A percentile compares a stretch with the other conserved stretches of the same genome.
phyloP scores from a whole-genome alignment of 2,888 invertebrate genomes.

The Diaphora mendica region DNA sequence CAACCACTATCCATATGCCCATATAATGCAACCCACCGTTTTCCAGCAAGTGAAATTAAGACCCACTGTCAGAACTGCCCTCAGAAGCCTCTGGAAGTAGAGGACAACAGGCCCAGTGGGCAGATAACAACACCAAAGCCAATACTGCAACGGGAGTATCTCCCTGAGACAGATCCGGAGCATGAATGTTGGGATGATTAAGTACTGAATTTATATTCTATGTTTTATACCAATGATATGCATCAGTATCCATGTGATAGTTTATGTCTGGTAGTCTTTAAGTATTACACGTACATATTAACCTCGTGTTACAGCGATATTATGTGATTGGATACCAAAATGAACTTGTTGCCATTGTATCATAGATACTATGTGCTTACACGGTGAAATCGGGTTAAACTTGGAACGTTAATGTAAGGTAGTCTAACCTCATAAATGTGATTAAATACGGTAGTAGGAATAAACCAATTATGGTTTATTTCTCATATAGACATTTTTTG shows the following conservation, averaged over 20 bases:
- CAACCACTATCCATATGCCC: constrained; percentile 81
- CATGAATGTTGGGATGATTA: constrained; percentile 68
- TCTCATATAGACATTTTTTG: no score
- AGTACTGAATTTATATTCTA: neutral
- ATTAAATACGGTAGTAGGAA: no score
- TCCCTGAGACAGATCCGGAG: constrained; percentile 61
- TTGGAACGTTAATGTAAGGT: no score
- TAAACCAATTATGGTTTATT: no score
- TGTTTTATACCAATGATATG: neutral
- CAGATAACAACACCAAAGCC: constrained; percentile 48
- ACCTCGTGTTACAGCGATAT: neutral
- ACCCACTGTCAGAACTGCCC: constrained; percentile 25
- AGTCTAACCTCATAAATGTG: no score
- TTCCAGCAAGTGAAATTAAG: constrained; percentile 54
- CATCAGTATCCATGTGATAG: neutral
- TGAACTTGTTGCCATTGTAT: neutral
- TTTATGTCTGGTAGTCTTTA: neutral
- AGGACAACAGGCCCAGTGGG: neutral
- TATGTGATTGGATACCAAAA: neutral
- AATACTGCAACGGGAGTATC: constrained; percentile 52
- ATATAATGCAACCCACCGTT: constrained; percentile 84
- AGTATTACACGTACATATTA: no score
- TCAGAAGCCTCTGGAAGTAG: neutral
- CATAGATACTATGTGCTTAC: neutral
- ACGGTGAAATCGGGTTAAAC: neutral